Percentiles rank a stretch among this genome's conserved stretches.
Conservation (phyloP, 2,888 invertebrate genomes). For the Neelides folsomi region DNA sequence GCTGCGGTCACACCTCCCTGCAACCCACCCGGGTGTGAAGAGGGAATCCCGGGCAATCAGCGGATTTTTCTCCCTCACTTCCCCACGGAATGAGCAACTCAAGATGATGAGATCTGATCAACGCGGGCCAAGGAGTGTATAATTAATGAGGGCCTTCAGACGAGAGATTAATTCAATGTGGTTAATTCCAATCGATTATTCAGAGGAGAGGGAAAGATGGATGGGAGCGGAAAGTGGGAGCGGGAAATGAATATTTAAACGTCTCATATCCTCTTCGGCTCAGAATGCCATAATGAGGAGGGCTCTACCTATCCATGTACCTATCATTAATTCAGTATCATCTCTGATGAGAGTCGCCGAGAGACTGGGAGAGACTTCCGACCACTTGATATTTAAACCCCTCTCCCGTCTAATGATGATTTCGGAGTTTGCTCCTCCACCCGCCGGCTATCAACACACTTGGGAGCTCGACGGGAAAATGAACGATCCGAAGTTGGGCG, state of each 20-base stretch:
- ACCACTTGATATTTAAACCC: too few species aligned
- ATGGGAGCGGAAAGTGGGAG: constrained; percentile 10
- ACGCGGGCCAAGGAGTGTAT: not conserved
- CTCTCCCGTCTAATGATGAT: constrained; percentile 17
- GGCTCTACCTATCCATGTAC: constrained; percentile 3
- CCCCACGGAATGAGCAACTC: not conserved
- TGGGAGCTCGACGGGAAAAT: constrained; percentile 24
- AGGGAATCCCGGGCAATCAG: not conserved
- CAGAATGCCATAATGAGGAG: constrained; percentile 22
- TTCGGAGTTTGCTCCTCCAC: constrained; percentile 15
- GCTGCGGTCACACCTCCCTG: constrained; percentile 18
- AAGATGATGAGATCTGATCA: not conserved
- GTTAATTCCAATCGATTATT: constrained; percentile 32
- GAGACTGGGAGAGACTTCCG: constrained; percentile 7
- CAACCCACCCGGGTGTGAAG: not conserved
- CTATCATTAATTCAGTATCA: constrained; percentile 15
- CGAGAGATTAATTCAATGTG: constrained; percentile 25
- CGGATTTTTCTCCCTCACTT: not conserved
- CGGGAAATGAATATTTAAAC: constrained; percentile 28
- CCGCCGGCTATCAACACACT: constrained; percentile 26
- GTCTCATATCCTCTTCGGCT: constrained; percentile 26
- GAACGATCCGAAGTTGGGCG: constrained; percentile 26
- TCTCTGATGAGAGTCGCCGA: constrained; percentile 15
- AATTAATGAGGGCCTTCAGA: constrained; percentile 4
- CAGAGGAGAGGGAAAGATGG: constrained; percentile 8